Conservation (phyloP, 2,797 vertebrate species). For the Rhadinocentrus ornatus region DNA sequence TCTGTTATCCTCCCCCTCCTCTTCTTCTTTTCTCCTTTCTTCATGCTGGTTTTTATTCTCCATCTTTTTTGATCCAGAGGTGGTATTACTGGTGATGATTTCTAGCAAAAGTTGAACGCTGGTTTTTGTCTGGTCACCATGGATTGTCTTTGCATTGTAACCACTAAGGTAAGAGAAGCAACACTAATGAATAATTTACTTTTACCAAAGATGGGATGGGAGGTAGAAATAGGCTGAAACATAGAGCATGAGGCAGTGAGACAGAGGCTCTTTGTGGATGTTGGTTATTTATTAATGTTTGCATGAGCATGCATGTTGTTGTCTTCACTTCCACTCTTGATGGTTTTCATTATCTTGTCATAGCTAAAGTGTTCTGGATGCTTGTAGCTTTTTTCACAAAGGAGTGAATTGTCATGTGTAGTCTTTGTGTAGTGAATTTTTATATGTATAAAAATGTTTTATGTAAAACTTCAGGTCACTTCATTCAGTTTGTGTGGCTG, state of each 20-base stretch:
- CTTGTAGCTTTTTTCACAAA: neutral
- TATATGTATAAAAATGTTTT: neutral
- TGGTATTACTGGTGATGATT: constrained; percentile 86
- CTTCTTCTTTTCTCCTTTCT: constrained; percentile 27
- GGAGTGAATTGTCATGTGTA: neutral
- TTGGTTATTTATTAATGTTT: constrained; percentile 30
- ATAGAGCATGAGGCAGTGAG: constrained; percentile 37
- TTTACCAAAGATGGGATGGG: constrained; percentile 49
- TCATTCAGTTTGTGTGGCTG: neutral
- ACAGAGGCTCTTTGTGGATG: constrained; percentile 39
- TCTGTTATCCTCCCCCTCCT: constrained; percentile 46
- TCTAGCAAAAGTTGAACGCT: constrained; percentile 80
- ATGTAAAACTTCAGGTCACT: constrained; percentile 5
- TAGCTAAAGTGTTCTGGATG: neutral
- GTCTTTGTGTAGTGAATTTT: constrained; percentile 6
- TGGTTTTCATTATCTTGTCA: neutral
- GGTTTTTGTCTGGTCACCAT: constrained; percentile 84
- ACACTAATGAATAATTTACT: constrained; percentile 26
- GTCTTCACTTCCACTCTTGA: constrained; percentile 1
- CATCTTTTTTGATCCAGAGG: constrained; percentile 62
- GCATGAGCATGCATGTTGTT: constrained; percentile 13
- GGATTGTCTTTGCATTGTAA: constrained; percentile 99
- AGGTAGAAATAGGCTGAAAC: constrained; percentile 16
- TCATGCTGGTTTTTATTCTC: constrained; percentile 63
- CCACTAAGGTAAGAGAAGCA: constrained; percentile 92